phyloP scores from a whole-genome alignment of 2,888 invertebrate species.

The Eucera pruinosa region DNA sequence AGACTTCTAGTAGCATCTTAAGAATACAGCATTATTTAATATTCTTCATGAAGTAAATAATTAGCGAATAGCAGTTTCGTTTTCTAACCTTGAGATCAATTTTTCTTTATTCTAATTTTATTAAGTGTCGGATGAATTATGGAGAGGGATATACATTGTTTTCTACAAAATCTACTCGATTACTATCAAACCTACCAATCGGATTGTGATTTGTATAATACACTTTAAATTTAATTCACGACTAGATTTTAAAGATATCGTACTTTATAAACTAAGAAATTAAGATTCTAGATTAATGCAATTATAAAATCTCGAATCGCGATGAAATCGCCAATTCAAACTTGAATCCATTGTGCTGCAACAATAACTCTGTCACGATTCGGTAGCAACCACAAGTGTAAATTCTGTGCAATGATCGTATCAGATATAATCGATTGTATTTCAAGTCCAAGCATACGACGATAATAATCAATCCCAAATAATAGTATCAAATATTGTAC shows the following conservation, averaged over 20 bases:
- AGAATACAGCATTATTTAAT: too few species aligned
- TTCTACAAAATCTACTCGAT: too few species aligned
- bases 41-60: too few species aligned
- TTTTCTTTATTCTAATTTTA: too few species aligned
- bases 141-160: too few species aligned
- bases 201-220: background rate
- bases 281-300: background rate
- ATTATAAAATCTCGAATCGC: background rate
- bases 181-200: too few species aligned
- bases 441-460: background rate
- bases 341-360: background rate
- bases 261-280: background rate
- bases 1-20: too few species aligned
- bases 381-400: background rate
- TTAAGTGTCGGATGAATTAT: too few species aligned
- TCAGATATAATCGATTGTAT: background rate
- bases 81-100: too few species aligned
- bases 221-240: background rate
- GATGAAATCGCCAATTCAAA: constrained; percentile 1
- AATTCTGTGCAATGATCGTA: background rate
- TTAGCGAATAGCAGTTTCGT: too few species aligned
- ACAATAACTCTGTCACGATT: background rate
- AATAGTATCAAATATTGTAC: background rate
- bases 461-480: background rate
- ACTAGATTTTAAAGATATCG: background rate